Percentiles rank a stretch among this genome's conserved stretches.
phyloP scores from a whole-genome alignment of 2,888 invertebrate species.

The Lamproptera curius region DNA sequence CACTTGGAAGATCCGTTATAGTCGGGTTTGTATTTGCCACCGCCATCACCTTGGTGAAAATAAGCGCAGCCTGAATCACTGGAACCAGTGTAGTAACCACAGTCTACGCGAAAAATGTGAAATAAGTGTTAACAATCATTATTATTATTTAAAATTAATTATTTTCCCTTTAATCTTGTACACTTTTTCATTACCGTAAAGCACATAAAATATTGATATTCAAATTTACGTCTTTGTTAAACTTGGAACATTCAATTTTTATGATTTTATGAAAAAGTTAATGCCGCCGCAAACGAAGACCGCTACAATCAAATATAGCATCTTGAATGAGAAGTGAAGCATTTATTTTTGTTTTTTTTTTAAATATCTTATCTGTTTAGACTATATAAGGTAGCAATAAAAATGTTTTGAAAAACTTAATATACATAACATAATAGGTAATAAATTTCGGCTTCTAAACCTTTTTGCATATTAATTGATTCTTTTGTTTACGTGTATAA shows the following conservation, averaged over 20 bases:
- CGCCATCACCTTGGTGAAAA: slow-evolving; percentile 15
- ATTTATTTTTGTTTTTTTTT: slow-evolving; percentile 1
- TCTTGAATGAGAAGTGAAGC: slow-evolving; percentile 15
- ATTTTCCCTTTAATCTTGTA: not conserved
- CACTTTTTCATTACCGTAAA: not conserved
- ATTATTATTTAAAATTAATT: not conserved
- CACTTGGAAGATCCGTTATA: not conserved
- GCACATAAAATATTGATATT: not conserved
- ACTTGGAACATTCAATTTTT: too few species aligned
- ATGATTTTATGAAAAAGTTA: slow-evolving; percentile 5
- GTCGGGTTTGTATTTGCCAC: slow-evolving; percentile 25
- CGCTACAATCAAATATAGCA: slow-evolving; percentile 17
- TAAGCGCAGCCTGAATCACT: slow-evolving; percentile 25
- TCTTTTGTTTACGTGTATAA: slow-evolving; percentile 18
- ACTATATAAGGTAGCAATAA: slow-evolving; percentile 15
- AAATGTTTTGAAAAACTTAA: slow-evolving; percentile 5
- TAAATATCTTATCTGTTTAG: slow-evolving; percentile 5
- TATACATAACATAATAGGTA: slow-evolving; percentile 20
- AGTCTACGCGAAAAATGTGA: slow-evolving; percentile 45
- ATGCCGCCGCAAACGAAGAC: slow-evolving; percentile 20
- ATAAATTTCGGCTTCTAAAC: slow-evolving; percentile 14
- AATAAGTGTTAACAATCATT: not conserved
- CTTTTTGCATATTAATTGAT: slow-evolving; percentile 20
- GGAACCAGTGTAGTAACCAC: slow-evolving; percentile 53
- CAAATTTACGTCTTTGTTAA: too few species aligned